These are phyloP conservation scores for Cephonodes hylas DNA, from an alignment of 2,888 invertebrate species.

Conservation along the genomic window DNA sequence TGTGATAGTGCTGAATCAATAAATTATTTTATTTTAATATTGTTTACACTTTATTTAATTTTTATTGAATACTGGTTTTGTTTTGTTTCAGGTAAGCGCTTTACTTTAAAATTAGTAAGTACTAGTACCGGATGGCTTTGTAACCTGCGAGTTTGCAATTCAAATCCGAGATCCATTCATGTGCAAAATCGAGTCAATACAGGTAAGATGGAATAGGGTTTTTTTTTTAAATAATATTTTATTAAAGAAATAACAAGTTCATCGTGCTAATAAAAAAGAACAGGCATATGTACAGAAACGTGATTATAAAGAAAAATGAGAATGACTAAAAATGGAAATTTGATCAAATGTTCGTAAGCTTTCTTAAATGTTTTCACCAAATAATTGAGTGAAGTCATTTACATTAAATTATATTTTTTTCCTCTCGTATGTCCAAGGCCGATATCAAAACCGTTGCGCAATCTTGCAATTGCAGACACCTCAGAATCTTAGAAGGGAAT, in stretches of 20 bases:
- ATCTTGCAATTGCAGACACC: not conserved
- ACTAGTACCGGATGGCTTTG: slow-evolving; percentile 25
- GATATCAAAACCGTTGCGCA: not conserved
- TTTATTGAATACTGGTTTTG: not conserved
- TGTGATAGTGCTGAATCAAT: no score
- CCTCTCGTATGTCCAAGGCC: no score
- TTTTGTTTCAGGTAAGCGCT: slow-evolving; percentile 39
- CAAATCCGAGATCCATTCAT: not conserved
- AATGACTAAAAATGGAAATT: not conserved
- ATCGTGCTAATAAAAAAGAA: no score
- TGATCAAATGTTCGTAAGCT: not conserved
- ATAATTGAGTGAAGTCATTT: no score
- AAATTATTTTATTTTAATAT: no score
- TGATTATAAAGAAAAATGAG: not conserved
- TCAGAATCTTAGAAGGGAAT: not conserved
- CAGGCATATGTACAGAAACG: not conserved
- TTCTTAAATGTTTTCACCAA: not conserved
- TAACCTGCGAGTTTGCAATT: not conserved
- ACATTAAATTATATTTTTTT: no score
- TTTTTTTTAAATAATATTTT: not conserved
- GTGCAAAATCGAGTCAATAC: not conserved
- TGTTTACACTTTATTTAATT: no score
- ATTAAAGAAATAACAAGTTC: not conserved
- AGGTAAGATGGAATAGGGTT: not conserved
- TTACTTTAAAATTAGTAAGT: slow-evolving; percentile 15